Evolutionary conservation across 2,797 vertebrate genomes (phyloP).

Genomic region (Mionectes olivaceus): DNA sequence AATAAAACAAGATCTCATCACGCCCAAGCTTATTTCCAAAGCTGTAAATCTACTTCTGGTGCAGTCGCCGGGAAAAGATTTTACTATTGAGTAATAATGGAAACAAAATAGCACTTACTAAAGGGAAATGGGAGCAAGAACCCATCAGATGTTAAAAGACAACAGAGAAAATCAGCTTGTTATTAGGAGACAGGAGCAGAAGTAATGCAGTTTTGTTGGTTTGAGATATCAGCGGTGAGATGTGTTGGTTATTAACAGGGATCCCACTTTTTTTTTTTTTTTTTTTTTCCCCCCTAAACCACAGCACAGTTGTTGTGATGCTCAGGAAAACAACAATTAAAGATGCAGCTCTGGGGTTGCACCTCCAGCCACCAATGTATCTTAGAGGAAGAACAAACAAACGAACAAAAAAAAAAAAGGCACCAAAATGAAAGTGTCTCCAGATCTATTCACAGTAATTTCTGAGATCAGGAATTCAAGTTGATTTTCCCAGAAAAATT

Average conservation of each 20-base stretch:
- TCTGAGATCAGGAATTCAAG: background rate
- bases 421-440: background rate
- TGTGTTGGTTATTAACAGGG: background rate
- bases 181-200: background rate
- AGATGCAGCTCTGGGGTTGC: background rate
- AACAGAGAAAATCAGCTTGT: conserved; percentile 8
- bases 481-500: background rate
- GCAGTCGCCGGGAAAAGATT: conserved; percentile 25
- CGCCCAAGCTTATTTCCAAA: conserved; percentile 52
- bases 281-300: background rate
- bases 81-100: conserved; percentile 51
- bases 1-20: conserved; percentile 64
- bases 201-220: background rate
- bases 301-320: background rate
- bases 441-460: background rate
- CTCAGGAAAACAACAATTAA: conserved; percentile 39
- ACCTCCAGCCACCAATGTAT: background rate
- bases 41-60: conserved; percentile 48
- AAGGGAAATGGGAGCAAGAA: background rate
- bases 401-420: background rate
- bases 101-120: conserved; percentile 33
- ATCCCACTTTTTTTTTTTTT: background rate
- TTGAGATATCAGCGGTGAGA: rapidly evolving
- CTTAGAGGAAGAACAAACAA: background rate
- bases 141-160: background rate